Evolutionary conservation across 2,888 invertebrate species (phyloP).

Genomic region (Galeruca laticollis): DNA sequence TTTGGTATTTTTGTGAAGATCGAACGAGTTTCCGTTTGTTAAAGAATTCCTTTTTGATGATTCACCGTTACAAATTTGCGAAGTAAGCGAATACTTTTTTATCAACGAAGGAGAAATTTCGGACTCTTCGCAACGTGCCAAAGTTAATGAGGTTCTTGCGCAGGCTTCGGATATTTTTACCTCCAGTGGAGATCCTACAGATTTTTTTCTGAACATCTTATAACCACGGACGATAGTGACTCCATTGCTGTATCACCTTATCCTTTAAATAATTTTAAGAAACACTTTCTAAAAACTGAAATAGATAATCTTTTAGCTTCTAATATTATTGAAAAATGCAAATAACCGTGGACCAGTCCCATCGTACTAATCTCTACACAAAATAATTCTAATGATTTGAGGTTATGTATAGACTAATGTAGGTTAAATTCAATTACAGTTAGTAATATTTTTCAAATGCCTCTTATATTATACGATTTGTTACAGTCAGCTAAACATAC

Average conservation of each 20-base stretch:
- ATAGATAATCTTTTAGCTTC: slow-evolving; percentile 9
- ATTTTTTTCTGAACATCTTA: too few relatives aligned
- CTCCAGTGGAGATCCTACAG: too few relatives aligned
- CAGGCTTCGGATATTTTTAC: too few relatives aligned
- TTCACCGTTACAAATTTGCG: too few relatives aligned
- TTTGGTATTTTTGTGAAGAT: slow-evolving; percentile 18
- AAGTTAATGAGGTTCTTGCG: not conserved
- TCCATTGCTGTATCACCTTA: too few relatives aligned
- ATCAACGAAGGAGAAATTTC: slow-evolving; percentile 12
- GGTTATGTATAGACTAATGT: not conserved
- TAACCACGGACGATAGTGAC: too few relatives aligned
- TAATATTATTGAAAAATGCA: too few relatives aligned
- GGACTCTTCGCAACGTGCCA: slow-evolving; percentile 7
- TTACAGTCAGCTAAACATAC: slow-evolving; percentile 7
- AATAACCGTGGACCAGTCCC: too few relatives aligned
- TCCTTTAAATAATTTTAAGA: too few relatives aligned
- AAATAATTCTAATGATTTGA: not conserved
- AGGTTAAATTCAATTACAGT: slow-evolving; percentile 5
- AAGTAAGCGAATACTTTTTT: too few relatives aligned
- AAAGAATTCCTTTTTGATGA: not conserved
- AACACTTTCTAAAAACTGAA: slow-evolving; percentile 4
- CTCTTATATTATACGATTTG: not conserved
- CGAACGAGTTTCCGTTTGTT: not conserved
- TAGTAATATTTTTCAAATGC: not conserved
- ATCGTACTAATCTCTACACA: not conserved